Evolutionary conservation across 2,113 vertebrate genomes (phyloP), one percentile per base, ranked within the genome.

Genomic region (Pelvicachromis taeniatus): DNA sequence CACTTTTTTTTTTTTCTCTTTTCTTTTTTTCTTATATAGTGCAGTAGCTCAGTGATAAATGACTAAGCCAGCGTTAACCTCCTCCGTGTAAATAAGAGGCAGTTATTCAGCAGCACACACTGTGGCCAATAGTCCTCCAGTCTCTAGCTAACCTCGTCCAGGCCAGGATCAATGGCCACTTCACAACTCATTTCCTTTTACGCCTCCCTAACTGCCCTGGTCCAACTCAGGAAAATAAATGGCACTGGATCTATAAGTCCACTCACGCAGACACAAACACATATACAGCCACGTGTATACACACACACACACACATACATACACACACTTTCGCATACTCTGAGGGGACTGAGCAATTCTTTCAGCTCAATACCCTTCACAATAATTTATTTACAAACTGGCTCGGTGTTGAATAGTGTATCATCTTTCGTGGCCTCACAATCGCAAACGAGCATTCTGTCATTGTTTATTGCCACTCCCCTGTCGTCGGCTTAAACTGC

Each of bases 111-210:
- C 29, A 42, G 53, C 91, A 75, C 88, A 90, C 9, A 61, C 89
- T 86, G 88, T 40, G 80, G 91, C 93, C 89, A 65, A 81, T 84
- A 85, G 89, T 88, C 83, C 81, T 23, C 70, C 82, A 53, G 93
- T 86, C 89, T 90, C 63, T 13, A 82, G 90, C 89, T 89, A 86
- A 87, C 89, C 88, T 61, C 45, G 14, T 68, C 83, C 82, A 73
- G 92, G 92, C 91, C 86, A 53, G 93, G 95, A 96, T 96, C 95
- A 96, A 96, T 96, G 95, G 91, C 94, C 94, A 94, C 95, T 96
- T 95, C 96, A 96, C 94, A 95, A 95, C 94, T 95, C 95, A 95
- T 96, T 95, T 96, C 94, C 95, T 96, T 96, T 96, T 93, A 95
- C 94, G 94, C 93, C 95, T 96, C 93, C 92, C 93, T 95, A 96